Base-by-base conservation (phyloP, 2,888 invertebrate genomes). In the Tortricodes alternella region DNA sequence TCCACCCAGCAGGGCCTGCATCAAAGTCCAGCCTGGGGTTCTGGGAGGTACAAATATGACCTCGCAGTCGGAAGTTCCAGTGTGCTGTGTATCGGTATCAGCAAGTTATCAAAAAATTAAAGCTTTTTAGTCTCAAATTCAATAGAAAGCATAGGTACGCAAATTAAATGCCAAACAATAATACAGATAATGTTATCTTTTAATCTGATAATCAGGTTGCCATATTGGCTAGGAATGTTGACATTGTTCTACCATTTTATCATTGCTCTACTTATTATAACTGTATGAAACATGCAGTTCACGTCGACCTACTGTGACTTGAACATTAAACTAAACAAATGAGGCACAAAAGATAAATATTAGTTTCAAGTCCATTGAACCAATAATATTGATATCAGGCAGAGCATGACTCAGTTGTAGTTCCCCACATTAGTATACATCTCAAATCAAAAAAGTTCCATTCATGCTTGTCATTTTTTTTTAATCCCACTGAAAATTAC, bases 311-410 rank as follows among this genome's bases (percentile, higher is more conserved):
- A 18, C n/a, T 29, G 8, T 8, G 6, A 29, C 41, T 23, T 24
- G 21, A 7, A 9, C 41, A 29, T 16, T 44, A 41, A 41, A 24
- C 27, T 16, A 27, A 44, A 29, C 44, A 44, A 27, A 16, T 15
- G 27, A 43, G 18, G 8, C 15, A 29, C n/a, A n/a, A 18, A 46
- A 39, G 46, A 46, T 46, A 53, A 37, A 32, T 16, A 18, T n/a
- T 13, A 24, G 18, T 34, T 39, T 39, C 16, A 32, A 41, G 53
- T 35, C 23, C 48, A 55, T 41, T 35, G 24, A 48, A 55, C 41
- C 19, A 48, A 41, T 53, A 46, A 53, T 48, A 48, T 41, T 41
- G 39, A 48, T 48, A 53, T 18, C 38, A 15, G 39, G 27, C 16
- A 29, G 11, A 16, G 34, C 8, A 27, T 34, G 35, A 34, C 34